A percentile compares a stretch with the other conserved stretches of the same genome.
These are phyloP conservation scores for Diploscapter pachys DNA, from an alignment of 1,140 invertebrate species.

Conservation along the genomic window DNA sequence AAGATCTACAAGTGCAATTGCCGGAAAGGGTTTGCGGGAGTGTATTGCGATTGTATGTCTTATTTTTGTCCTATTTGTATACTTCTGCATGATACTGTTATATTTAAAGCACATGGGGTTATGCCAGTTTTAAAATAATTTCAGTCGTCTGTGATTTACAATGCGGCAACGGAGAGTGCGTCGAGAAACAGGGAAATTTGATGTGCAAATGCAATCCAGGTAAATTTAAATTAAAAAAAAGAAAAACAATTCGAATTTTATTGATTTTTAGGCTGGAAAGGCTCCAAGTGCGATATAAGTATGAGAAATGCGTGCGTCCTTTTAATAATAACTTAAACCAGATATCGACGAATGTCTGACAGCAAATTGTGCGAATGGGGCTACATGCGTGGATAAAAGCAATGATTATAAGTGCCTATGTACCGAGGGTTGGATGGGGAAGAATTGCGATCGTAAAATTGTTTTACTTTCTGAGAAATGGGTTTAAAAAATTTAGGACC, in stretches of 20 bases:
- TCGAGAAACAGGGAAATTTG: slow-evolving; percentile 33
- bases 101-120: no score
- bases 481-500: slow-evolving; percentile 20
- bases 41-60: slow-evolving; percentile 33
- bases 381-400: slow-evolving; percentile 34
- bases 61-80: neutral
- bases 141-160: neutral
- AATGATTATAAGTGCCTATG: slow-evolving; percentile 39
- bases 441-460: slow-evolving; percentile 40
- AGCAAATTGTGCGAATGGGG: slow-evolving; percentile 32
- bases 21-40: slow-evolving; percentile 26
- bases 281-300: slow-evolving; percentile 33
- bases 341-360: slow-evolving; percentile 35
- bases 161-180: slow-evolving; percentile 5
- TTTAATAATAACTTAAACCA: neutral
- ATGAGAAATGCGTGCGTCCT: neutral
- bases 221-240: slow-evolving; percentile 26
- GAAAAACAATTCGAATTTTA: slow-evolving; percentile 29
- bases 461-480: neutral
- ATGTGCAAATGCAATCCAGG: slow-evolving; percentile 27
- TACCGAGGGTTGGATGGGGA: slow-evolving; percentile 38
- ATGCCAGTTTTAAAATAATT: neutral
- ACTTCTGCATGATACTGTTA: neutral
- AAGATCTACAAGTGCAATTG: slow-evolving; percentile 28
- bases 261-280: slow-evolving; percentile 29